phyloP scores from a whole-genome alignment of 2,888 invertebrate species.

The Elegia similella region DNA sequence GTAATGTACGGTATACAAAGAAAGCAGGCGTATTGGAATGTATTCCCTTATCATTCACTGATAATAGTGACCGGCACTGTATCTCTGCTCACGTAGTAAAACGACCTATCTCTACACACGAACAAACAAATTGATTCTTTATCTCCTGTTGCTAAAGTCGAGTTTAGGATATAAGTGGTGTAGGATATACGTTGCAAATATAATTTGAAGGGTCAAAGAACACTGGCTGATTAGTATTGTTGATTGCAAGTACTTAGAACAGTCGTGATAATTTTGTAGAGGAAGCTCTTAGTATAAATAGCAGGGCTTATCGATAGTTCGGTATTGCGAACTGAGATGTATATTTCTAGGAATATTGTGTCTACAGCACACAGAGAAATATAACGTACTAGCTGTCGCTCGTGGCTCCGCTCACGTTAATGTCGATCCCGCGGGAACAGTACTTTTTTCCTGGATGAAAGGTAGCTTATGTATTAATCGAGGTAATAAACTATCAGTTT shows the following conservation, averaged over 20 bases:
- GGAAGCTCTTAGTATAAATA: conserved; percentile 18
- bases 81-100: conserved; percentile 29
- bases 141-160: conserved; percentile 23
- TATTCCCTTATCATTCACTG: conserved; percentile 64
- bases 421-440: no score
- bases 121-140: conserved; percentile 35
- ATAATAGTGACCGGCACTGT: conserved; percentile 65
- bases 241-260: conserved; percentile 52
- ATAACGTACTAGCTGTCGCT: no score
- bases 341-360: background rate
- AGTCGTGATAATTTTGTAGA: conserved; percentile 32
- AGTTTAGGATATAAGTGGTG: conserved; percentile 24
- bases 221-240: conserved; percentile 64
- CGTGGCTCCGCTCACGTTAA: no score
- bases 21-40: conserved; percentile 70
- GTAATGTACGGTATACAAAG: conserved; percentile 50
- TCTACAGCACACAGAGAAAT: no score
- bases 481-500: no score
- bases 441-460: no score
- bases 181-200: conserved; percentile 33
- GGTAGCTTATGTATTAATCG: no score
- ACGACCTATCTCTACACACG: conserved; percentile 35
- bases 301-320: background rate
- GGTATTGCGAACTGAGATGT: background rate
- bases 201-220: conserved; percentile 67